Base-by-base conservation (phyloP, 2,113 vertebrate genomes). In the Cnemophilus loriae region DNA sequence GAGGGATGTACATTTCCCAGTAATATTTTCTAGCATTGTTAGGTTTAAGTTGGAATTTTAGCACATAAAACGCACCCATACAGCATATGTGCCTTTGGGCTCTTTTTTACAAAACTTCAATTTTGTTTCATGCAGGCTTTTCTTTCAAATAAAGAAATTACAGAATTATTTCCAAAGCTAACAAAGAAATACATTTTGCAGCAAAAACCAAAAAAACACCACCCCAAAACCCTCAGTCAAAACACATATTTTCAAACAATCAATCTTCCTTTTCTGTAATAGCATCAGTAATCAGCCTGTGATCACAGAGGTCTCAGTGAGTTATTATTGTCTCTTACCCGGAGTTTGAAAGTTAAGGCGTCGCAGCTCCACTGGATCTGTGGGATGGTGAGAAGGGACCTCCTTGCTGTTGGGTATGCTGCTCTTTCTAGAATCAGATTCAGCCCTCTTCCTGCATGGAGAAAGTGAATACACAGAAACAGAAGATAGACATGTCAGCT, bases 281-380 rank as follows among this genome's bases (percentile, higher is more conserved):
- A 73, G 80, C 17, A 32, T 3, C 63, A 57, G 11, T 65, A 17
- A 46, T 21, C 18, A 67, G 11, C 20, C 20, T 47, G 44, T 17
- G n/a, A 52, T 68, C 59, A 85, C 12, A 64, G 12, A 56, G 33
- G 6, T 71, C 26, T 56, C 33, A 46, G 49, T 49, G 33, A 80
- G 53, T 23, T 81, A 67, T 32, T 35, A 37, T 3, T 57, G 42
- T n/a, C 39, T 87, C 98, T 98, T 98, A 99, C 99, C 99, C 11
- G 99, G 99, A 16, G 99, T 99, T 97, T 99, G 99, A 97, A 99
- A 99, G 98, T 99, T 99, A 97, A 99, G 99, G 75, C 99, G 98
- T 46, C 99, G 98, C 30, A 99, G 98, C 95, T 99, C 99, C 41
- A 99, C 99, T 1, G 99, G 99, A 83, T 99, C 99, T 26, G 99